These are phyloP conservation scores for Orgyia antiqua DNA, from an alignment of 2,888 invertebrate species.

Conservation along the genomic window DNA sequence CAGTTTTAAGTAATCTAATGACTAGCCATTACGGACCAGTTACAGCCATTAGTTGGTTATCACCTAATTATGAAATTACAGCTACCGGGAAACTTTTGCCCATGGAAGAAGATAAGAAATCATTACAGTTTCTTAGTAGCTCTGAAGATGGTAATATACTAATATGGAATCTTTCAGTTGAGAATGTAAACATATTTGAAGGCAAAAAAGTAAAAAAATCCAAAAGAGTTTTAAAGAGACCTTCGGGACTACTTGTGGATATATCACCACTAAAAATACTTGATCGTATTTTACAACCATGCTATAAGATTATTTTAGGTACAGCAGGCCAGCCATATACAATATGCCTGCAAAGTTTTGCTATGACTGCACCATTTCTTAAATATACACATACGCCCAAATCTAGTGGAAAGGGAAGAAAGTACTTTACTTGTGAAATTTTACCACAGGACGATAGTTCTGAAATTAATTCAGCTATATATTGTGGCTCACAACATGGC, in stretches of 20 bases:
- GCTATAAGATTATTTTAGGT: slow-evolving; percentile 74
- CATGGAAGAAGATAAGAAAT: slow-evolving; percentile 39
- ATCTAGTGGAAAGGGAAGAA: slow-evolving; percentile 51
- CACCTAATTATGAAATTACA: slow-evolving; percentile 77
- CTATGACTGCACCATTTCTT: slow-evolving; percentile 46
- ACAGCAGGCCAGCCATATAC: slow-evolving; percentile 59
- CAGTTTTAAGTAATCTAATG: slow-evolving; percentile 79
- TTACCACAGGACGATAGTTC: slow-evolving; percentile 37
- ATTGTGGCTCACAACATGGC: slow-evolving; percentile 64
- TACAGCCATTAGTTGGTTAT: slow-evolving; percentile 83
- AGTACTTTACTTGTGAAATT: slow-evolving; percentile 56
- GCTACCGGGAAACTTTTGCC: slow-evolving; percentile 75
- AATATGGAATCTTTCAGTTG: slow-evolving; percentile 84
- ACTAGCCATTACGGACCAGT: slow-evolving; percentile 81
- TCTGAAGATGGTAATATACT: slow-evolving; percentile 83
- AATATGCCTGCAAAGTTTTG: slow-evolving; percentile 62
- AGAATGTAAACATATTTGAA: slow-evolving; percentile 48
- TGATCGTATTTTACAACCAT: slow-evolving; percentile 80
- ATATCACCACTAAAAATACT: slow-evolving; percentile 79
- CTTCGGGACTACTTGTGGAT: slow-evolving; percentile 77
- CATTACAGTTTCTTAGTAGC: slow-evolving; percentile 81
- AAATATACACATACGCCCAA: slow-evolving; percentile 49
- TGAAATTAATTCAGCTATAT: slow-evolving; percentile 47
- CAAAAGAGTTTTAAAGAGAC: slow-evolving; percentile 68
- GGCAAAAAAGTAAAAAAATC: slow-evolving; percentile 58